Evolutionary conservation across 2,797 vertebrate species (phyloP), one percentile per base, ranked within the genome.

Genomic region (Champsocephalus esox): DNA sequence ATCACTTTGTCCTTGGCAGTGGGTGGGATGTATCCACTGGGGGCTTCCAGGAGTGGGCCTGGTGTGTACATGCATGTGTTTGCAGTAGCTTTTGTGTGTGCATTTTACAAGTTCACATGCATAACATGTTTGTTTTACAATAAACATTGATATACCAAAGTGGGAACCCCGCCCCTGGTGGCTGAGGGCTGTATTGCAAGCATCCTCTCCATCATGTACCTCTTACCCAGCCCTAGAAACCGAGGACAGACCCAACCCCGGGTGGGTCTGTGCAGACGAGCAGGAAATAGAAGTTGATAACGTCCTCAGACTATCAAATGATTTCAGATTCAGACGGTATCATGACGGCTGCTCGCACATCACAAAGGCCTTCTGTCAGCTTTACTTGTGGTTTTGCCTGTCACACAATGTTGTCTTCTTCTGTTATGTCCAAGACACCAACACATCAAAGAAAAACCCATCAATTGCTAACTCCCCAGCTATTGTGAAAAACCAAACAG

Each of bases 1-100:
- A 79, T 85, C 50, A 38, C 59, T 82, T 87, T 82, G 83, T 89
- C 89, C 87, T 92, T 90, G 87, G 85, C 69, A 73, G 54, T 85
- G 80, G 76, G 70, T 73, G 34, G 69, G 61, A 48, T 79, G 44
- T 58, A 65, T 71, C 66, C 82, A 46, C 44, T 10, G 13, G 50
- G 44, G 49, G 50, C 9, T 64, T 74, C 62, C 45, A 60, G 28
- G 68, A 68, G 57, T 44, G 24, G 32, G 66, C 38, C 41, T 34
- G n/a, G 56, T 73, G 58, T 62, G 34, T 45, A 32, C 4, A 9
- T 41, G 45, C 5, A 4, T 7, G 5, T 60, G 41, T 14, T 57
- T 52, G n/a, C 6, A 49, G 45, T 19, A 48, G 38, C 41, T 32
- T 63, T 9, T 46, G 44, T 48, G 3, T 41, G 55, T 11, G 50